Evolutionary conservation across 2,113 vertebrate species (phyloP), one percentile per base, ranked within the genome.

Genomic region (Oenanthe oenanthe): DNA sequence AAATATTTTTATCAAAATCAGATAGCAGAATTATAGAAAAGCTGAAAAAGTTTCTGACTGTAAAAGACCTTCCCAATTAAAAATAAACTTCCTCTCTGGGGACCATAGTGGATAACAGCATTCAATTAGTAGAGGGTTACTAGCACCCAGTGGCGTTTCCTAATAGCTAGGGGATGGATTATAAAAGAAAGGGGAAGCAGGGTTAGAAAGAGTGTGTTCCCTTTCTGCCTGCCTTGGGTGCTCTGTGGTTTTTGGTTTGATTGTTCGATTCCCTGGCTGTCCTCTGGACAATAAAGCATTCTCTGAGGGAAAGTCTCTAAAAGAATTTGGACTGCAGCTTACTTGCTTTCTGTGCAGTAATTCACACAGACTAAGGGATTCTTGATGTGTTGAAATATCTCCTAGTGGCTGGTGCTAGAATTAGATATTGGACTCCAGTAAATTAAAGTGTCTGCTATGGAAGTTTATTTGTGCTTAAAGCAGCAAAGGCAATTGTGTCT

Each of bases 351-450:
- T 57, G 50, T 72, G 51, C 26, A 78, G 56, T 85, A 94, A 68
- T 83, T 93, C 82, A 70, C 50, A 66, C 18, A 54, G 81, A 57
- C 48, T 78, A 32, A 53, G 36, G 68, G 36, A 56, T 87, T 75
- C 79, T 56, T 36, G 74, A 43, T 74, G 56, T 9, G 22, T 86
- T 94, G 76, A 91, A 89, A 84, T 91, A 91, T 29, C 48, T 95
- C 24, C 73, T 84, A 47, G 76, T 57, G 48, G 48, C 43, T 93
- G 45, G 61, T 87, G 57, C 80, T 91, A 45, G 80, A 92, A 61
- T 66, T 76, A 91, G 53, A 20, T 84, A 48, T 36, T 60, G 43
- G 40, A 84, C 25, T 75, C n/a, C 48, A 84, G 68, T 77, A 87
- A 78, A 97, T 92, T 92, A 72, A 83, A 83, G 34, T 38, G 24